Evolutionary conservation across 2,797 vertebrate species (phyloP), one percentile per base, ranked within the genome.

Genomic region (Coendou prehensilis): DNA sequence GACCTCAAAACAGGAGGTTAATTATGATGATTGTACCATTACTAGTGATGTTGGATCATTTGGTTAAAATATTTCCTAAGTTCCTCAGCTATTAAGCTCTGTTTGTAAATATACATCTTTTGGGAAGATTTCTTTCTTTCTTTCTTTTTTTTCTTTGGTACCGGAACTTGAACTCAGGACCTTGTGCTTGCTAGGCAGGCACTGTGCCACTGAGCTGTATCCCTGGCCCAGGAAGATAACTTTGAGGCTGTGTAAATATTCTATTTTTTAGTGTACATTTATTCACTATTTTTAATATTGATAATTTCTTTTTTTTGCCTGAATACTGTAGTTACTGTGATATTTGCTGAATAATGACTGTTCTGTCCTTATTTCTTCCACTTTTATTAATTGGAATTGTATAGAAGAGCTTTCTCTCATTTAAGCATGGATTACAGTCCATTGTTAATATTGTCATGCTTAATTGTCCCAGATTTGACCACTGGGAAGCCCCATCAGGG

Each of bases 331-430:
- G 22, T 94, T 83, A 67, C 54, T 56, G 13, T 81, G 71, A 80
- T 83, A 10, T 71, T 90, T 96, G 33, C 59, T 54, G 83, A 94
- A 52, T 79, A 37, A 18, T 89, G 33, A 41, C 69, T 87, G 84
- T 82, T 83, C 76, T 85, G 23, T 78, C 73, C 61, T 59, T 30
- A 14, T 89, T 91, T 56, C 50, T 92, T 93, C n/a, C 0, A 33
- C 23, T 63, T 67, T 91, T 86, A 87, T 80, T 91, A 67, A 67
- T 79, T 93, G 23, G 11, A 91, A 91, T 95, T 80, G n/a, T 57
- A 5, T 80, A 59, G 71, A 54, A 61, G 6, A 75, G 15, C 78
- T 10, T 82, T 93, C n/a, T 94, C 69, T 50, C 18, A 45, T 80
- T 87, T 83, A 76, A 20, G 6, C 71, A 73, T 94, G 1, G 47